Percentiles rank a stretch among this genome's conserved stretches.
Conservation (phyloP, 2,888 invertebrate genomes). For the Julus scanicus region DNA sequence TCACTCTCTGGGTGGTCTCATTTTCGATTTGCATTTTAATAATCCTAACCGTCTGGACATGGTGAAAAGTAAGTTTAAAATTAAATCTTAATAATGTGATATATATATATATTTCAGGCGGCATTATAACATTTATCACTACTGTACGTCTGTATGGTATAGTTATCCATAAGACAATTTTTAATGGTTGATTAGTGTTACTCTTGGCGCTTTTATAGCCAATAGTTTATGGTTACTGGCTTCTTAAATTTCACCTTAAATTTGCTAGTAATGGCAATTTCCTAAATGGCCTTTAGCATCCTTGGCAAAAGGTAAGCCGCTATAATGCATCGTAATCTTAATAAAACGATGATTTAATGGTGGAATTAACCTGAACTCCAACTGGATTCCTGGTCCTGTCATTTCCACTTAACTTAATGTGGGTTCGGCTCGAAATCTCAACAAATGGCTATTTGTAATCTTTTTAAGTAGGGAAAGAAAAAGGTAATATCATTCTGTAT, state of each 20-base stretch:
- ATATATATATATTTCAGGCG: not conserved
- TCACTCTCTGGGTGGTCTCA: not conserved
- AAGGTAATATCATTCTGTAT: not conserved
- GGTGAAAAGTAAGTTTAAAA: not conserved
- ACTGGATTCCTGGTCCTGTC: not conserved
- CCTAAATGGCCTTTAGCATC: not conserved
- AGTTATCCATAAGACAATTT: not conserved
- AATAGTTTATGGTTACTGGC: conserved; percentile 1
- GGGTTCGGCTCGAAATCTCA: not conserved
- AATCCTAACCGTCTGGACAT: not conserved
- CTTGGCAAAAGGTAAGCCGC: not conserved
- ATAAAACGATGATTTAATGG: conserved; percentile 21
- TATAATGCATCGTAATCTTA: not conserved
- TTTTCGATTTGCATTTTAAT: not conserved
- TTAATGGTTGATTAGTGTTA: not conserved
- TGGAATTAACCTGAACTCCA: not conserved
- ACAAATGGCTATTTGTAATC: conserved; percentile 19
- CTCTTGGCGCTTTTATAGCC: not conserved
- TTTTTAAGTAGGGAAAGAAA: not conserved
- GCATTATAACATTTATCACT: not conserved
- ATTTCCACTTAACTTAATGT: not conserved
- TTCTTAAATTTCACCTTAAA: not conserved
- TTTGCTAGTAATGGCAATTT: not conserved
- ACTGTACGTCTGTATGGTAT: not conserved
- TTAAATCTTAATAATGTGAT: not conserved